Evolutionary conservation across 2,797 vertebrate genomes (phyloP).

Genomic region (Stomatorhinus walkeri): DNA sequence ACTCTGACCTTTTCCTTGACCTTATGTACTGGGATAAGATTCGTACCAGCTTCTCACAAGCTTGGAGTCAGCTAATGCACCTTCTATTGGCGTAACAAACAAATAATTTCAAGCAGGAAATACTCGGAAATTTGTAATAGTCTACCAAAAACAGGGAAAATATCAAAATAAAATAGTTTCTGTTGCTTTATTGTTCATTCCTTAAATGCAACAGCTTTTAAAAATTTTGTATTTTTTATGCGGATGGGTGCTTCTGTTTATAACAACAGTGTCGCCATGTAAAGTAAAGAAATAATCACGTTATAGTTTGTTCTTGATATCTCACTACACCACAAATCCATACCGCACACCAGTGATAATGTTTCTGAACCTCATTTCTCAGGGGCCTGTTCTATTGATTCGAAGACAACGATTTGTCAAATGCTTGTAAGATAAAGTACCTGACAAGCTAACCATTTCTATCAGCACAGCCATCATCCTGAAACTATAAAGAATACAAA

Average conservation of each 20-base stretch:
- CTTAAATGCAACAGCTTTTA: not conserved
- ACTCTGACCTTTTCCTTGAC: constrained; percentile 12
- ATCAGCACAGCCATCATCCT: not conserved
- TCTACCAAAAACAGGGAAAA: not conserved
- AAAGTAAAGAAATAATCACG: not conserved
- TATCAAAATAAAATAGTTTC: not conserved
- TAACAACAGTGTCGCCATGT: not conserved
- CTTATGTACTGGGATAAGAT: constrained; percentile 10
- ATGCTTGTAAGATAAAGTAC: constrained; percentile 7
- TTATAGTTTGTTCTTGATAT: constrained; percentile 2
- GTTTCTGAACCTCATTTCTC: constrained; percentile 14
- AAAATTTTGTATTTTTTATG: not conserved
- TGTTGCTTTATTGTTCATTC: not conserved
- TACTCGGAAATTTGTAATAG: not conserved
- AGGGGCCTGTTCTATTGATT: constrained; percentile 4
- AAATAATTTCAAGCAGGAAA: not conserved
- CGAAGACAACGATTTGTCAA: constrained; percentile 5
- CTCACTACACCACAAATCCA: not conserved
- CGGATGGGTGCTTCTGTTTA: not conserved
- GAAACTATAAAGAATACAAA: constrained; percentile 3
- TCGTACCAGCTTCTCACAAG: not conserved
- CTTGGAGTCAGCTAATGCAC: not conserved
- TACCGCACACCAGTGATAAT: constrained; percentile 14
- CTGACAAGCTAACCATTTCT: not conserved
- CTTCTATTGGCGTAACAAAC: not conserved